A percentile compares a stretch with the other conserved stretches of the same genome.
Evolutionary conservation across 2,888 invertebrate species (phyloP).

Genomic region (Ophonus ardosiacus): DNA sequence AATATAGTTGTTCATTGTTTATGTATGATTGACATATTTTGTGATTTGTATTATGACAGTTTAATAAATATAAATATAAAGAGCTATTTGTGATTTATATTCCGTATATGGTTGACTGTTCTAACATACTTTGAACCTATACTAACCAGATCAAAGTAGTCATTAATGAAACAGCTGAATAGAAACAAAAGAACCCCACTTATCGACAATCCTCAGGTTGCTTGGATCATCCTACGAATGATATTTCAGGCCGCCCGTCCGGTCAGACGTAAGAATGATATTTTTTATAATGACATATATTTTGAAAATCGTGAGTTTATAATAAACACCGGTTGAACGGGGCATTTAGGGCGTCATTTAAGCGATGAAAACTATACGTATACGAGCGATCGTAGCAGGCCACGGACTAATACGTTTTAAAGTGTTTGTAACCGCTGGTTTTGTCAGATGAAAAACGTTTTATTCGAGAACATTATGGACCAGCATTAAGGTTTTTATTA

Average conservation of each 20-base stretch:
- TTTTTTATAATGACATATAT: conserved; percentile 61
- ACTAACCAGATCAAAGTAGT: neutral
- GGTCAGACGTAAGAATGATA: conserved; percentile 45
- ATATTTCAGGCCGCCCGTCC: neutral
- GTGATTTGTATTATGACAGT: neutral
- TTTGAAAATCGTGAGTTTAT: conserved; percentile 61
- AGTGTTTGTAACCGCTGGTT: conserved; percentile 32
- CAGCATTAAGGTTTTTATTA: conserved; percentile 27
- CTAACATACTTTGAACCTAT: neutral
- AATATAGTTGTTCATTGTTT: neutral
- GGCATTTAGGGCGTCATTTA: conserved; percentile 20
- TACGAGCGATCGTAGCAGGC: conserved; percentile 31
- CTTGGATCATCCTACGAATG: neutral
- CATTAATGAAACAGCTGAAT: neutral
- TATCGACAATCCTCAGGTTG: conserved; percentile 2
- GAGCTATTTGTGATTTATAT: neutral
- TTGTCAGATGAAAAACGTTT: conserved; percentile 31
- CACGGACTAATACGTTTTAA: conserved; percentile 36
- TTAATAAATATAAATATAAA: neutral
- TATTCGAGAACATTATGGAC: conserved; percentile 36
- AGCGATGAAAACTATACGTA: conserved; percentile 22
- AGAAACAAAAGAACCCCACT: neutral
- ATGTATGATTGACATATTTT: neutral
- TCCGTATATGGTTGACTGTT: neutral
- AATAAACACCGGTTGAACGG: conserved; percentile 51